A percentile compares a stretch with the other conserved stretches of the same genome.
These are phyloP conservation scores for Mythimna vitellina DNA, from an alignment of 2,888 invertebrate genomes.

Conservation along the genomic window DNA sequence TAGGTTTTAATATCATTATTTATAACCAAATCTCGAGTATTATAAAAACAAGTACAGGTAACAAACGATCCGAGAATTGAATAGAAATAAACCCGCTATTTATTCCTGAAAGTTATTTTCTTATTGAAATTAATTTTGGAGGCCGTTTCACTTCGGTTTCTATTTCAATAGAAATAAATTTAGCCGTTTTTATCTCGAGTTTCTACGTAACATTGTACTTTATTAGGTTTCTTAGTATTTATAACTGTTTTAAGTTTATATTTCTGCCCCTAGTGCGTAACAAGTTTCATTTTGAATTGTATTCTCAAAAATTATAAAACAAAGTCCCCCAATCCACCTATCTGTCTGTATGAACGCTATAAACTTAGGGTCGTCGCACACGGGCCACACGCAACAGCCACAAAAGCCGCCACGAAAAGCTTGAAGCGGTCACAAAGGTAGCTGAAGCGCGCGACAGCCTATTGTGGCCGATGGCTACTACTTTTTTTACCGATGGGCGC, in stretches of 20 bases:
- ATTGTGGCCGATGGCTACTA: no score
- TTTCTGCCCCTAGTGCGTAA: no score
- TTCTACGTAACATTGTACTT: neutral
- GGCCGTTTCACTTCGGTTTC: neutral
- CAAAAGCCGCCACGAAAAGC: no score
- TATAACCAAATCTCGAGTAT: conserved; percentile 30
- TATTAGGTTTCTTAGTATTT: neutral
- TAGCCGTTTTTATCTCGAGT: neutral
- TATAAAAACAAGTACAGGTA: conserved; percentile 32
- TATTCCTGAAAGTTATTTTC: conserved; percentile 18
- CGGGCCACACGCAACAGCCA: no score
- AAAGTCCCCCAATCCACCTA: no score
- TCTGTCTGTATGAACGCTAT: no score
- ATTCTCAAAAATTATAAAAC: no score
- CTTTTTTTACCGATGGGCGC: no score
- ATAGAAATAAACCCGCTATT: conserved; percentile 9
- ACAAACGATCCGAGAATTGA: conserved; percentile 14
- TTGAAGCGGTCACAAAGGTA: no score
- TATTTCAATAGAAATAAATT: conserved; percentile 12
- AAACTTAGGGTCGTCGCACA: no score
- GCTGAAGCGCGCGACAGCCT: no score
- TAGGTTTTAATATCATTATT: conserved; percentile 49
- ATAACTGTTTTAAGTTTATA: neutral
- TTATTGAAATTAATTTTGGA: neutral
- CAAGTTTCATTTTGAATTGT: no score